phyloP scores from a whole-genome alignment of 2,797 vertebrate species.

The Lithobates sylvaticus region DNA sequence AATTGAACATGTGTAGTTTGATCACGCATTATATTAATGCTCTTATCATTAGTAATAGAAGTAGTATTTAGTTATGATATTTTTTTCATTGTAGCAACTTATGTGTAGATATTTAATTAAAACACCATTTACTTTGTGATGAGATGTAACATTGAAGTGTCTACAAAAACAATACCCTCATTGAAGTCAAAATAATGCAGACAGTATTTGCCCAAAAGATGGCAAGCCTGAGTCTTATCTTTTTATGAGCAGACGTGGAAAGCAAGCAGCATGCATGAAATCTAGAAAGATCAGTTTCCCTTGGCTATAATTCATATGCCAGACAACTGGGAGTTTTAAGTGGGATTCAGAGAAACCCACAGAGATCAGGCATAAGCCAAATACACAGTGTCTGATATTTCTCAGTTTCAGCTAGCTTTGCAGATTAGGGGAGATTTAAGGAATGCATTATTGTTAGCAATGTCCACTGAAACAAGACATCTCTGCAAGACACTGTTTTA shows the following conservation, averaged over 20 bases:
- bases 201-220: not conserved
- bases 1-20: no score
- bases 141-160: no score
- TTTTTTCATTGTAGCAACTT: no score
- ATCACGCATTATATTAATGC: no score
- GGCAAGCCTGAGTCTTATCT: slow-evolving; percentile 21
- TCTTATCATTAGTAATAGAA: no score
- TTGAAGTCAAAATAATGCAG: no score
- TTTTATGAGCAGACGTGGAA: slow-evolving; percentile 25
- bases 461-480: slow-evolving; percentile 33
- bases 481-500: slow-evolving; percentile 14
- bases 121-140: no score
- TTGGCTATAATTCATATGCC: slow-evolving; percentile 39
- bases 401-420: slow-evolving; percentile 42
- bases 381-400: slow-evolving; percentile 31
- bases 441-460: slow-evolving; percentile 26
- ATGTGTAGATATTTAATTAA: no score
- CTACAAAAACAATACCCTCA: no score
- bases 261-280: slow-evolving; percentile 29
- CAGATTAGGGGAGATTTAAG: slow-evolving; percentile 35
- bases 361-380: slow-evolving; percentile 36
- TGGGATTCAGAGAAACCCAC: slow-evolving; percentile 23
- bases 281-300: slow-evolving; percentile 40
- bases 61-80: no score
- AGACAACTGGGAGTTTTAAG: slow-evolving; percentile 34